phyloP scores from a whole-genome alignment of 1,140 invertebrate genomes.

The Dinothrombium tinctorium region DNA sequence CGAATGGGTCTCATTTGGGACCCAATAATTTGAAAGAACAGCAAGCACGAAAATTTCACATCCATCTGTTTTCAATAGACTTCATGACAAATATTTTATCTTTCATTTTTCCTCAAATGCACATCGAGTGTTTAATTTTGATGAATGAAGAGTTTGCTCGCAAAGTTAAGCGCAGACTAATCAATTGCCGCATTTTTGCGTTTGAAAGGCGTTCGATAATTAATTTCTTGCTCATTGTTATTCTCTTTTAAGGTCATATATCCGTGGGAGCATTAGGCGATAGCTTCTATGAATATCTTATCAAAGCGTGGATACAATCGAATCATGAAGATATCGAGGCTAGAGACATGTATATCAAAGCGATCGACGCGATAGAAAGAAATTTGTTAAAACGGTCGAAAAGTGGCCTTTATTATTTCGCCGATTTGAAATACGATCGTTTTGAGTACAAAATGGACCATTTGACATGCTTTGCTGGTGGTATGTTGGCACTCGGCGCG shows the following conservation, averaged over 20 bases:
- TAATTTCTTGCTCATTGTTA: no score
- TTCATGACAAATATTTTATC: no score
- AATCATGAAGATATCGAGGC: slow-evolving; percentile 55
- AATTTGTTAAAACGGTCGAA: slow-evolving; percentile 47
- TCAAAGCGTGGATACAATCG: slow-evolving; percentile 84
- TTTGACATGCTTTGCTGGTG: slow-evolving; percentile 84
- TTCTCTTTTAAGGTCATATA: slow-evolving; percentile 48
- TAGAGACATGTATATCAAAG: slow-evolving; percentile 75
- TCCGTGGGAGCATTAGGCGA: slow-evolving; percentile 91
- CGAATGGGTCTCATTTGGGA: no score
- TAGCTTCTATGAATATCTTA: slow-evolving; percentile 93
- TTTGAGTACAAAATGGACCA: slow-evolving; percentile 98
- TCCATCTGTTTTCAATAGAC: no score
- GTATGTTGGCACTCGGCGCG: slow-evolving; percentile 75
- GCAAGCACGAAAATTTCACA: no score
- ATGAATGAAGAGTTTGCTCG: no score
- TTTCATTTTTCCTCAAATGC: no score
- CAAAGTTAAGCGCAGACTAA: no score
- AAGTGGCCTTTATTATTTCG: slow-evolving; percentile 63
- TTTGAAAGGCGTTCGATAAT: no score
- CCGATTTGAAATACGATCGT: slow-evolving; percentile 74
- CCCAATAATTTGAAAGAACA: no score
- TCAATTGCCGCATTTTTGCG: no score
- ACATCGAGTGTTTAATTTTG: no score
- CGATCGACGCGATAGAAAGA: slow-evolving; percentile 37